A percentile compares a stretch with the other conserved stretches of the same genome.
Evolutionary conservation across 2,797 vertebrate genomes (phyloP).

Genomic region (Danio aesculapii): DNA sequence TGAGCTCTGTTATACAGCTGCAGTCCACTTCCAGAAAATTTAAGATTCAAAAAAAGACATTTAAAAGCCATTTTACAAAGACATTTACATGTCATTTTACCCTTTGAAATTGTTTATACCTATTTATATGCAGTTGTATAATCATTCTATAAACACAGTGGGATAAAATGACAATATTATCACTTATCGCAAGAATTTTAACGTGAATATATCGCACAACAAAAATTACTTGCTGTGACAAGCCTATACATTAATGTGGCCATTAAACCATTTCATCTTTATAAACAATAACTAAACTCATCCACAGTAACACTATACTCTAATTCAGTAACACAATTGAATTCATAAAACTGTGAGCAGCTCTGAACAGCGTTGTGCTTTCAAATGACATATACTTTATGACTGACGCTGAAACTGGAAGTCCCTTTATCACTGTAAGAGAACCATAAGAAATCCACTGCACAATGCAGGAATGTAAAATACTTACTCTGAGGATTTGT

Average conservation of each 20-base stretch:
- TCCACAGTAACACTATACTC: background rate
- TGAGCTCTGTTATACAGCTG: too few relatives aligned
- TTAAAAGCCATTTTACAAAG: too few relatives aligned
- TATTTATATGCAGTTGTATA: too few relatives aligned
- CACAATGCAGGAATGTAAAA: conserved; percentile 3
- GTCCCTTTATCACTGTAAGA: background rate
- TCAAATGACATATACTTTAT: conserved; percentile 17
- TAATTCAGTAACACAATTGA: background rate
- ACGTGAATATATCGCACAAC: too few relatives aligned
- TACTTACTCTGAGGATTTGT: conserved; percentile 78
- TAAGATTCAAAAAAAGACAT: too few relatives aligned
- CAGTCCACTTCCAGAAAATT: too few relatives aligned
- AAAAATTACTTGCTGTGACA: too few relatives aligned
- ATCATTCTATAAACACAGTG: too few relatives aligned
- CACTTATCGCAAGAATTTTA: too few relatives aligned
- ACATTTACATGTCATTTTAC: too few relatives aligned
- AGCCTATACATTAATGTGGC: background rate
- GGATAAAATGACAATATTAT: too few relatives aligned
- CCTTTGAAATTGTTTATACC: too few relatives aligned
- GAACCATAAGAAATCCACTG: background rate
- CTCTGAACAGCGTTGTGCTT: background rate
- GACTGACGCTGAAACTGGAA: background rate
- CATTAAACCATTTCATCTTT: background rate
- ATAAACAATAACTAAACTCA: background rate
- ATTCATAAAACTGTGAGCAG: background rate